These are phyloP conservation scores for Leptopilina drosophilae DNA, from an alignment of 2,888 invertebrate species.

Conservation along the genomic window DNA sequence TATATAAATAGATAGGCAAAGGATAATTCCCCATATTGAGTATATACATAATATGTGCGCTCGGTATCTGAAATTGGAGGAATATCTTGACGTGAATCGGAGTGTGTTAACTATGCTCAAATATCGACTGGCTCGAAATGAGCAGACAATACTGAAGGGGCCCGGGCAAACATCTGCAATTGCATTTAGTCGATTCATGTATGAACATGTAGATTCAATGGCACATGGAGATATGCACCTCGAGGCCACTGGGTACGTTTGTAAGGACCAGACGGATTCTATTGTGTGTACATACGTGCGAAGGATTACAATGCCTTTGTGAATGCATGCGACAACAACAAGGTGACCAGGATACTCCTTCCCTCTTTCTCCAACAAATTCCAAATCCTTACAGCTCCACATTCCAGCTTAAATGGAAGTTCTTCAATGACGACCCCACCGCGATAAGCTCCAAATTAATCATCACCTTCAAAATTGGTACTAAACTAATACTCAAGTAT, in stretches of 20 bases:
- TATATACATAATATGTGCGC: slow-evolving; percentile 12
- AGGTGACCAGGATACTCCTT: slow-evolving; percentile 29
- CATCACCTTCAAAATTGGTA: no score
- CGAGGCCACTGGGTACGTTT: slow-evolving; percentile 36
- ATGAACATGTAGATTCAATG: slow-evolving; percentile 39
- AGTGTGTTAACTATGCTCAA: slow-evolving; percentile 37
- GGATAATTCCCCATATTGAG: background rate
- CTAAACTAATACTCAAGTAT: no score
- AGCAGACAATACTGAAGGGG: slow-evolving; percentile 35
- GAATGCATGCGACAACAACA: slow-evolving; percentile 47
- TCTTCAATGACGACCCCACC: no score
- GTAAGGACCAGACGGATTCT: slow-evolving; percentile 46
- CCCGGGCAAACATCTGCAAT: slow-evolving; percentile 31
- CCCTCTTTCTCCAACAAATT: background rate
- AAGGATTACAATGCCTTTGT: slow-evolving; percentile 41
- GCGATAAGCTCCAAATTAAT: no score
- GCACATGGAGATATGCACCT: slow-evolving; percentile 45
- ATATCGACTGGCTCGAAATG: slow-evolving; percentile 40
- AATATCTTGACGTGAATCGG: slow-evolving; percentile 26
- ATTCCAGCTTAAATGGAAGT: background rate
- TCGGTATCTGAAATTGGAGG: slow-evolving; percentile 8
- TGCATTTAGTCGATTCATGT: slow-evolving; percentile 40
- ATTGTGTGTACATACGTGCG: slow-evolving; percentile 41
- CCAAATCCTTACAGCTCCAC: background rate
- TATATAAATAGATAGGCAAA: background rate